Base-by-base conservation (phyloP, 2,888 invertebrate genomes). In the Drosophila sordidula region DNA sequence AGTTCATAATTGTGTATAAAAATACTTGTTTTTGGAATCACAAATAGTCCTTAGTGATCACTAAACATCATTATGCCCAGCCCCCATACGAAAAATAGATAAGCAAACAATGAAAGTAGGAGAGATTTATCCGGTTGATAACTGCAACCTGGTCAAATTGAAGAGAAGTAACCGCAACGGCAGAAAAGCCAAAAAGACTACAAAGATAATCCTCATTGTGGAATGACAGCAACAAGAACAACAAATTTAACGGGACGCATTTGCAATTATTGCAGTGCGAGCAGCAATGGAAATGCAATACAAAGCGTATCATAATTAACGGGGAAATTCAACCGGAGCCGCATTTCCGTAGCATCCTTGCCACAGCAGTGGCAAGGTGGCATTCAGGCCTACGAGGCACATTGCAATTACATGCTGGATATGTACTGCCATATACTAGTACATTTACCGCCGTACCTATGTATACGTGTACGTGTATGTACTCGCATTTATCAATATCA, bases 321-420 rank as follows among this genome's bases (percentile, higher is more conserved):
- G 47, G 22, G 47, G 41, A 61, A 66, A 64, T 68, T 16, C 49
- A 41, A 42, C 18, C 36, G 39, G 52, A 73, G 64, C 59, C 42
- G 59, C 39, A 51, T 63, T 38, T 26, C 26, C 9, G 22, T 41
- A 78, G 82, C 82, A 78, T 82, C 82, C 62, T 66, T 44, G 56
- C 36, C 39, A 8, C 56, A 47, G 65, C 29, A 62, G 44, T 47
- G 41, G 56, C 29, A 32, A 54, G 57, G 41, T 68, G 54, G 56
- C 45, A 44, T 32, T 16, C 12, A 69, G 61, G 62, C 64, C 63
- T 75, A 64, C 42, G 41, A 25, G 25, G 11, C 18, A 42, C 41
- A 47, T 26, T 67, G 50, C 73, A 75, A 55, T 56, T 51, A 59
- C 45, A 39, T 65, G 54, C 38, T 29, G 29, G 9, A 29, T 29